Evolutionary conservation across 2,113 vertebrate species (phyloP), one percentile per base, ranked within the genome.

Genomic region (Syrmaticus mikado): DNA sequence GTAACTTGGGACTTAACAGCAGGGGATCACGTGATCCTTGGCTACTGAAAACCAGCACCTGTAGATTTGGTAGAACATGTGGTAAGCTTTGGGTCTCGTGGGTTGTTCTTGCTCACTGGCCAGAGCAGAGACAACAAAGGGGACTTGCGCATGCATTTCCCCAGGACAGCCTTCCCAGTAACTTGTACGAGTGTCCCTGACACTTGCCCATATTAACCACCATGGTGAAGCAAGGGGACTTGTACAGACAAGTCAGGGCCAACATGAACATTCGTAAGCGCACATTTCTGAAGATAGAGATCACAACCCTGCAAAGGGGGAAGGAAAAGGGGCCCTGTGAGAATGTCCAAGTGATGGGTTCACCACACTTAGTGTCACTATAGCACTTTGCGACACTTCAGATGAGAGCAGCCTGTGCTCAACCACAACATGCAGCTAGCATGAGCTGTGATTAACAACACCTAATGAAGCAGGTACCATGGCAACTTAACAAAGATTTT

Each of bases 291-390:
- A 57, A 84, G 77, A 52, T 1, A 55, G 61, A 19, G 48, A 46
- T 32, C 13, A 65, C 57, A 53, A 65, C 46, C 32, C 55, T 32
- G 7, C 55, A 19, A 32, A 57, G 30, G 15, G 52, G 52, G 15
- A 19, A 60, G 13, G 53, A 41, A 45, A 22, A 13, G 16, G 16
- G 53, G 11, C 41, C 13, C 21, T 10, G 5, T 6, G 45, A 30
- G 32, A 70, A 38, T 0, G 4, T 45, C 20, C 2, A 2, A 2
- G 0, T 8, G n/a, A 57, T 0, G 1, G 20, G 11, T 27, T 36
- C 38, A 6, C 36, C 10, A 11, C 62, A 43, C 0, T 53, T 30
- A 53, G 15, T 53, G 27, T 30, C 52, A 53, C 52, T 30, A 17
- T 10, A 53, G 25, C 52, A 53, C 52, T 53, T 30, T 30, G 9